Base-by-base conservation (phyloP, 2,888 invertebrate species). In the Poecilus cupreus region DNA sequence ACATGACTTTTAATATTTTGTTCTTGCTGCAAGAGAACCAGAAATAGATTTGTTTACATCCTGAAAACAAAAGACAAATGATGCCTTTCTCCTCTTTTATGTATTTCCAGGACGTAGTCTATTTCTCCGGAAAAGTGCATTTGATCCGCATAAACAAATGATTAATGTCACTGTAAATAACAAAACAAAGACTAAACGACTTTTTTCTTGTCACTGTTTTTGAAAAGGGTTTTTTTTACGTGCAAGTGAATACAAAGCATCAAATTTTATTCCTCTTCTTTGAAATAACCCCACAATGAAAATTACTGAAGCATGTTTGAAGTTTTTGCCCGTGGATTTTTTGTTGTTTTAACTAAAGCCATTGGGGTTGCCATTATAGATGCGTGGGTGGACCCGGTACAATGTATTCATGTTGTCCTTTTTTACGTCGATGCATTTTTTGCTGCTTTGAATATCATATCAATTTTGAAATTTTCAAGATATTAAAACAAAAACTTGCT, bases 301-400 rank as follows among this genome's bases (percentile, higher is more conserved):
- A 72, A 72, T 72, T 72, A 72, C 72, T 46, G 72, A 72, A 72
- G 46, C 72, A 72, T 72, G 72, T 72, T 72, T 72, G 72, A 72
- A 72, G 72, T 72, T 72, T 72, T 72, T 72, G 46, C 32, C 24
- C 20, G 24, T 72, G 46, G 46, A 46, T 72, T 72, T 72, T 72
- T 72, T 72, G 72, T 72, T 72, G 72, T 72, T 72, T 46, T 46
- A 72, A 72, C 72, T 43, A 72, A 46, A 72, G 72, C 72, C 46
- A 72, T 68, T 46, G 72, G 11, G 72, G 46, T 46, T 72, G 72
- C 13, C 24, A 72, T 72, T 72, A 72, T 72, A 72, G 72, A 68
- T 68, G 64, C 64, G 64, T 68, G 64, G 37, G 37, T 68, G 37
- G 32, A 37, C 64, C 37, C 18, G 18, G 32, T 51, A 60, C 60